Base-by-base conservation (phyloP, 2,113 vertebrate species). In the Nicator chloris region DNA sequence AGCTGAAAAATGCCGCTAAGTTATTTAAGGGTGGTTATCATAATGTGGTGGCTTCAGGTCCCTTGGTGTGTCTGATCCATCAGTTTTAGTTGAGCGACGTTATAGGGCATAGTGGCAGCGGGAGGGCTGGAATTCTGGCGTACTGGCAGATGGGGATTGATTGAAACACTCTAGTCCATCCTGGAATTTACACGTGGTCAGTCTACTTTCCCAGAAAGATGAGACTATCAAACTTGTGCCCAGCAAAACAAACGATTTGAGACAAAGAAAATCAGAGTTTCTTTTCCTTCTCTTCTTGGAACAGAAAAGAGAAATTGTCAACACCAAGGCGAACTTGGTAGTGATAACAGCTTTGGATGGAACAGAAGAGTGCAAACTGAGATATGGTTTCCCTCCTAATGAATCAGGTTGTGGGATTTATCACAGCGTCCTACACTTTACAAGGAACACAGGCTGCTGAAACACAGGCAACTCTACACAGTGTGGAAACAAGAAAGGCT, bases 121-220 rank as follows among this genome's bases (percentile, higher is more conserved):
- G 47, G 44, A 76, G 27, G 37, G 30, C 49, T 88, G 49, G 17
- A 71, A 35, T 39, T 76, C 44, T 4, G 4, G 61, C 51, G 3
- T 56, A 22, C 50, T 90, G 60, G 69, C 45, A 66, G 13, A 20
- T 54, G 33, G 47, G 39, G 44, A 85, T 57, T 49, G 20, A 76
- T 47, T 80, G 42, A 88, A 83, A 60, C 0, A 2, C 40, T 51
- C 11, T 45, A 50, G 70, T 40, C 0, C 0, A 75, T 23, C 31
- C 79, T 94, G 70, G 47, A 54, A 53, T 40, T 64, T 57, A 69
- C 1, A 2, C 16, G 10, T 80, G 54, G 4, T 60, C 57, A 69
- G 6, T 45, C 69, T 59, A 6, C 50, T 61, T 72, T 69, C 54
- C 28, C 2, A 2, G 40, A 10, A 65, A 77, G 45, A 45, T 31